Base-by-base conservation (phyloP, 2,888 invertebrate genomes). In the Ichneumon xanthorius region DNA sequence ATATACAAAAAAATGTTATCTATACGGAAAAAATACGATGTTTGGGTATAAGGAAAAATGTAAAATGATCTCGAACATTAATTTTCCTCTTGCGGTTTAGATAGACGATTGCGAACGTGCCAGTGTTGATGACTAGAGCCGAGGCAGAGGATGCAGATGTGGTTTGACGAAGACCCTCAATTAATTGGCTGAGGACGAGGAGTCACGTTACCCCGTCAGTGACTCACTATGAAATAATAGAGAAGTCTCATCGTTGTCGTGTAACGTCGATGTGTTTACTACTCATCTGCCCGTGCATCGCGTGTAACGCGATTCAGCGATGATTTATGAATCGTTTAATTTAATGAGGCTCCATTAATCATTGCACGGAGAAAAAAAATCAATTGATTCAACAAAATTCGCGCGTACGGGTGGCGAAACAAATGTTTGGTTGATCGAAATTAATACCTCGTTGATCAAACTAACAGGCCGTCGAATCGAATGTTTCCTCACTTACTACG, bases 121-220 rank as follows among this genome's bases (percentile, higher is more conserved):
- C 82, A 58, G 80, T 58, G 77, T 72, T 37, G 84, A 81, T 78
- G 73, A 81, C 71, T 68, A 22, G 22, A 48, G 33, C 19, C 45
- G 58, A 77, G 55, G 71, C n/a, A 78, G 78, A 75, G 68, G 53
- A 81, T 75, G 82, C 80, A 80, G 80, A 82, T 77, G 85, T 79
- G 61, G 71, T 78, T 79, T 75, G 61, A 53, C 67, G 72, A 85
- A 82, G 73, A 85, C 71, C 82, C 65, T 76, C 72, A 63, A 33
- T 63, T 67, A 77, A 85, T 85, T 80, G 76, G 82, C 76, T 79
- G 48, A 75, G 67, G 53, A 40, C 50, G 30, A 75, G 71, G 85
- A 85, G 71, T 79, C 82, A 80, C 67, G 75, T 79, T 75, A 48
- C 50, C n/a, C 63, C 45, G 14, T 37, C 40, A 48, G 68, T 82